phyloP scores from a whole-genome alignment of 2,888 invertebrate genomes.

The Drosophila lutescens region DNA sequence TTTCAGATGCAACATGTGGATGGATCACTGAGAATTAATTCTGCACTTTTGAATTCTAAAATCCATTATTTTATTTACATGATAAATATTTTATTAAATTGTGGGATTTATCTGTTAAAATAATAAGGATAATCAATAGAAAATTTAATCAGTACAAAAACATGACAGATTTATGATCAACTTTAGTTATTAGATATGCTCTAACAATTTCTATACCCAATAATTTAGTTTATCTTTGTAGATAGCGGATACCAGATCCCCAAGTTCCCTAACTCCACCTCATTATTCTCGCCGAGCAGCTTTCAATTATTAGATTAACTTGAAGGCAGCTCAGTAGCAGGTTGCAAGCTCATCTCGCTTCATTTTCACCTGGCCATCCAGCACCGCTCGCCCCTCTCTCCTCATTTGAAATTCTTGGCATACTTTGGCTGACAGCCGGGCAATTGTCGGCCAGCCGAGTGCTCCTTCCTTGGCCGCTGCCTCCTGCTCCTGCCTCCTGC shows the following conservation, averaged over 20 bases:
- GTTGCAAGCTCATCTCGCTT: slow-evolving; percentile 39
- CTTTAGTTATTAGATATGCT: neutral
- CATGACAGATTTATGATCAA: neutral
- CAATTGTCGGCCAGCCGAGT: slow-evolving; percentile 30
- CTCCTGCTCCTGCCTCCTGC: slow-evolving; percentile 51
- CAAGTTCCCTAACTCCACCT: slow-evolving; percentile 14
- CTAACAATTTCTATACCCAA: neutral
- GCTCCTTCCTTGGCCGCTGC: slow-evolving; percentile 28
- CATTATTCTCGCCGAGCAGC: slow-evolving; percentile 33
- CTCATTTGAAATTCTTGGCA: slow-evolving; percentile 72
- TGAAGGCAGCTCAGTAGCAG: slow-evolving; percentile 13
- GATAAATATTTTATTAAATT: neutral
- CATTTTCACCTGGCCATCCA: slow-evolving; percentile 28
- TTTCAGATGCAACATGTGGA: neutral
- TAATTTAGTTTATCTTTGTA: neutral
- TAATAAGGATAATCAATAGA: too few relatives aligned
- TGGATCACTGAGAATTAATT: too few relatives aligned
- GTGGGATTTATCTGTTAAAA: neutral
- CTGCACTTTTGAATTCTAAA: too few relatives aligned
- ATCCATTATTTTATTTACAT: too few relatives aligned
- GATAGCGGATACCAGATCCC: neutral
- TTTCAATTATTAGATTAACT: slow-evolving; percentile 37
- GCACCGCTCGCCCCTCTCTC: slow-evolving; percentile 4
- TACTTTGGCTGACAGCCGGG: slow-evolving; percentile 69
- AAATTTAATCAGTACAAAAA: too few relatives aligned